These are phyloP conservation scores for Oryzias sinensis DNA, from an alignment of 2,797 vertebrate genomes.

Conservation along the genomic window DNA sequence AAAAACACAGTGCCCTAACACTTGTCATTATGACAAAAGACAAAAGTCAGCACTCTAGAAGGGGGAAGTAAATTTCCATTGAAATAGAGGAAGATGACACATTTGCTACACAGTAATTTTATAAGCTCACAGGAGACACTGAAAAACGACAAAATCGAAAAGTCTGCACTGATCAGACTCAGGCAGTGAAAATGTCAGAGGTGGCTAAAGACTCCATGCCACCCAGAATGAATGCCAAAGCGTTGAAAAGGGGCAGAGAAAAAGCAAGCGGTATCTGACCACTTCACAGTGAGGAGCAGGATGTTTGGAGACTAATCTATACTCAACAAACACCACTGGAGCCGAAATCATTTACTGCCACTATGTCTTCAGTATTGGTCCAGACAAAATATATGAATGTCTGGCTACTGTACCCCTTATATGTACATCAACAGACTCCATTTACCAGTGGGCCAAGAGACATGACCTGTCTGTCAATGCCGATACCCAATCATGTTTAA, in stretches of 20 bases:
- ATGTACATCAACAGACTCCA: slow-evolving; percentile 63
- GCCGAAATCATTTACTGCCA: slow-evolving; percentile 64
- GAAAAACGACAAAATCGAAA: slow-evolving; percentile 29
- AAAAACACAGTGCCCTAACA: slow-evolving; percentile 55
- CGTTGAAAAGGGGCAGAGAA: slow-evolving; percentile 54
- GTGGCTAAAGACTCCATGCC: slow-evolving; percentile 59
- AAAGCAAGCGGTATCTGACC: slow-evolving; percentile 66
- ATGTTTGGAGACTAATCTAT: slow-evolving; percentile 75
- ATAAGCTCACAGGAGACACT: slow-evolving; percentile 29
- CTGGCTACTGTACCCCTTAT: slow-evolving; percentile 55
- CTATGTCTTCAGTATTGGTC: slow-evolving; percentile 64
- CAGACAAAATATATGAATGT: slow-evolving; percentile 70
- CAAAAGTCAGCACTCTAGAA: slow-evolving; percentile 49
- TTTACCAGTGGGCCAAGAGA: slow-evolving; percentile 61
- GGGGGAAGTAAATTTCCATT: slow-evolving; percentile 38
- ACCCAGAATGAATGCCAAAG: slow-evolving; percentile 68
- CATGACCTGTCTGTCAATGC: slow-evolving; percentile 68
- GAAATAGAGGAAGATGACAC: slow-evolving; percentile 44
- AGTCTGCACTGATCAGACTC: slow-evolving; percentile 20
- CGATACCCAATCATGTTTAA: slow-evolving; percentile 66
- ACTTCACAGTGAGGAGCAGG: slow-evolving; percentile 74
- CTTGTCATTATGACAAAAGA: slow-evolving; percentile 66
- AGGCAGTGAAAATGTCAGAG: slow-evolving; percentile 35
- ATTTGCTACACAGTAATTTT: slow-evolving; percentile 41
- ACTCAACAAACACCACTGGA: slow-evolving; percentile 75